These are phyloP conservation scores for Arrhopalites spinosus DNA, from an alignment of 2,888 invertebrate genomes.

Conservation along the genomic window DNA sequence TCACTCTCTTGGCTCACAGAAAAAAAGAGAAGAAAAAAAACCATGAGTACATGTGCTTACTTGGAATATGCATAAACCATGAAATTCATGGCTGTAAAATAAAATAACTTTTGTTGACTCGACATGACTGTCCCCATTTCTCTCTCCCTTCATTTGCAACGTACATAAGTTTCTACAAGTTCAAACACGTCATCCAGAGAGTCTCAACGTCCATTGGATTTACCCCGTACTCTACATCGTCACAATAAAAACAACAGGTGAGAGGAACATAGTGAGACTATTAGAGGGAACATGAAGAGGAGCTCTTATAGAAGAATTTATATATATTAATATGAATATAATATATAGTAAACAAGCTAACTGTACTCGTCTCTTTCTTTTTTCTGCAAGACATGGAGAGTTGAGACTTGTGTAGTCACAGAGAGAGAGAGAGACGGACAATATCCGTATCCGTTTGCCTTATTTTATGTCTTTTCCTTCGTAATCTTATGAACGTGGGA, in stretches of 20 bases:
- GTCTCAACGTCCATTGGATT: background rate
- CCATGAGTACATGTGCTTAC: too few species aligned
- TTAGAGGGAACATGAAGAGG: too few species aligned
- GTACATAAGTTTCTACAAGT: background rate
- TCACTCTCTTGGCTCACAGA: too few species aligned
- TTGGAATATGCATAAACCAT: background rate
- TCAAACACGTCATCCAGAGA: background rate
- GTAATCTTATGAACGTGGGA: background rate
- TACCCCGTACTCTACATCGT: background rate
- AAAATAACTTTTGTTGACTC: background rate
- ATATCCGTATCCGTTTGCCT: constrained; percentile 31
- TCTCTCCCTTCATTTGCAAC: constrained; percentile 19
- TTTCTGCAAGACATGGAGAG: background rate
- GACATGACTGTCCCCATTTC: constrained; percentile 19
- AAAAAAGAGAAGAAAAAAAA: too few species aligned
- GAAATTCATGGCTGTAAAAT: constrained; percentile 11
- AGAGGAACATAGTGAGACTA: background rate
- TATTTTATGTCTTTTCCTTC: constrained; percentile 20
- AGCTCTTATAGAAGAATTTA: background rate
- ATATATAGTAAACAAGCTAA: constrained; percentile 11
- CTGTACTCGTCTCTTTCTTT: background rate
- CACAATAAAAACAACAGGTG: constrained; percentile 1
- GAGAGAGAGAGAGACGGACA: constrained; percentile 14
- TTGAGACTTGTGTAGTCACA: constrained; percentile 7
- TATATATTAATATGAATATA: too few species aligned